Percentiles rank a stretch among this genome's conserved stretches.
These are phyloP conservation scores for Nemoura dubitans DNA, from an alignment of 2,888 invertebrate genomes.

Conservation along the genomic window DNA sequence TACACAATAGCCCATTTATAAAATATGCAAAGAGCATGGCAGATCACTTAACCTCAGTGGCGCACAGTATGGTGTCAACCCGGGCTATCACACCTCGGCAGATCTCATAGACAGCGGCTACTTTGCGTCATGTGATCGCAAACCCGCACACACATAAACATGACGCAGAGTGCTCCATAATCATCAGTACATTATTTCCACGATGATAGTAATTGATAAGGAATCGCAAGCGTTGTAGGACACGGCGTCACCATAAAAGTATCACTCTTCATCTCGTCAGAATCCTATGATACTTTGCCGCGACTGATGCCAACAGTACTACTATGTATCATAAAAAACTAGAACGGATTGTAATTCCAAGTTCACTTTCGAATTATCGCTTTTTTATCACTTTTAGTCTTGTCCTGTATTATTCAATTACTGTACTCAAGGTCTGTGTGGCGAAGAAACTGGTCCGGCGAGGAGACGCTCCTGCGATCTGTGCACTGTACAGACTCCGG, in stretches of 20 bases:
- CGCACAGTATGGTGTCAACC: not conserved
- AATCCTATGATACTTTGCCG: not conserved
- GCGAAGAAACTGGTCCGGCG: slow-evolving; percentile 35
- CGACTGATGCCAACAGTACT: not conserved
- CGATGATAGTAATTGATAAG: slow-evolving; percentile 7
- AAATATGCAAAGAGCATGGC: not conserved
- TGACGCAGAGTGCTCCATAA: not conserved
- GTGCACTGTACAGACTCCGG: not conserved
- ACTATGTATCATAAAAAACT: not conserved
- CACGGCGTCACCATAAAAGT: not conserved
- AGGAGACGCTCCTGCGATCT: not conserved
- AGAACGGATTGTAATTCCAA: slow-evolving; percentile 34
- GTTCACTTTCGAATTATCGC: slow-evolving; percentile 41
- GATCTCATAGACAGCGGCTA: not conserved
- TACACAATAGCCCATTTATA: not conserved
- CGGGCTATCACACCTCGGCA: not conserved
- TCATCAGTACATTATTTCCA: not conserved
- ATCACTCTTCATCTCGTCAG: not conserved
- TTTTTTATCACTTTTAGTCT: slow-evolving; percentile 34
- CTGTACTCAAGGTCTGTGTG: not conserved
- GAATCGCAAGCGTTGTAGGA: not conserved
- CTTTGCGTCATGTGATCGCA: not conserved
- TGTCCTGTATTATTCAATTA: slow-evolving; percentile 30
- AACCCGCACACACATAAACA: not conserved
- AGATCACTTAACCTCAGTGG: not conserved